Conservation (phyloP, 2,888 invertebrate genomes). For the Sipha maydis region DNA sequence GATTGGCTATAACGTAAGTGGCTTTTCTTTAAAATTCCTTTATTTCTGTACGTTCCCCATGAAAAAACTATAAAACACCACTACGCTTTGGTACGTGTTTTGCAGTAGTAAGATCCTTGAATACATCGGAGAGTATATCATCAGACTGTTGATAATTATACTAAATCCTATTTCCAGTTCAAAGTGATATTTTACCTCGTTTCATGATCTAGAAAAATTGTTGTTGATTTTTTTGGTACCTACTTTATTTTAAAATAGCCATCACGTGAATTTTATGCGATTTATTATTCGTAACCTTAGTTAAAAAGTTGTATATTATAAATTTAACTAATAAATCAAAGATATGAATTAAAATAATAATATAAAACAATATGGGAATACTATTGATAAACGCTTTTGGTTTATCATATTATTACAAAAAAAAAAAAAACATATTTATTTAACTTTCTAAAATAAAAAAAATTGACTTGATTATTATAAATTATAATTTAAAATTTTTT, state of each 20-base stretch:
- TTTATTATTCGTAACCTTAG: too few relatives aligned
- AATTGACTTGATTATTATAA: too few relatives aligned
- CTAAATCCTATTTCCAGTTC: background rate
- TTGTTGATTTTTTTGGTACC: background rate
- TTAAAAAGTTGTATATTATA: too few relatives aligned
- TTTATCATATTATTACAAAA: too few relatives aligned
- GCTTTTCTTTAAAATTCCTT: background rate
- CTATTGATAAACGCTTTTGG: too few relatives aligned
- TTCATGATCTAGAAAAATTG: background rate
- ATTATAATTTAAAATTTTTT: too few relatives aligned
- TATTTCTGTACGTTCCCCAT: background rate
- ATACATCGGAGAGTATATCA: background rate
- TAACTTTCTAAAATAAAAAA: too few relatives aligned
- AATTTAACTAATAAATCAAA: too few relatives aligned
- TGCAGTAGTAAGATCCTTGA: background rate
- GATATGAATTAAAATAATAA: too few relatives aligned
- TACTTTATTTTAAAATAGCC: background rate
- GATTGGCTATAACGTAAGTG: background rate
- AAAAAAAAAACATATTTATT: too few relatives aligned
- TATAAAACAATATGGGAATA: too few relatives aligned
- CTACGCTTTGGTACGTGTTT: conserved; percentile 5
- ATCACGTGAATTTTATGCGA: background rate
- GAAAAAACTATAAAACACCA: conserved; percentile 25
- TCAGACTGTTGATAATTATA: background rate
- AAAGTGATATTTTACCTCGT: background rate